Evolutionary conservation across 2,888 invertebrate species (phyloP).

Genomic region (Boloria euphrosyne): DNA sequence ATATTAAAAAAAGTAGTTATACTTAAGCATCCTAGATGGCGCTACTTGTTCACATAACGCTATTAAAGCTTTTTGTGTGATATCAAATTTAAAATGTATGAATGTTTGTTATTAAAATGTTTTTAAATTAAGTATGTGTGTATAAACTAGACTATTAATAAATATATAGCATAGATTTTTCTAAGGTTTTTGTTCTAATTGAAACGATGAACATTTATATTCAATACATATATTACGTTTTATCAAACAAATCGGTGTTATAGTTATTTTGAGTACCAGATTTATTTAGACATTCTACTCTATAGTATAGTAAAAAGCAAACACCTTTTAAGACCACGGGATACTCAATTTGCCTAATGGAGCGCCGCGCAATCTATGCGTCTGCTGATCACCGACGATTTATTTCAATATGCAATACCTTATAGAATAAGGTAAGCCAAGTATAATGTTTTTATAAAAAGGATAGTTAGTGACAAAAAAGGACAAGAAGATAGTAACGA

Average conservation of each 20-base stretch:
- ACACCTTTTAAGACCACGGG: slow-evolving; percentile 23
- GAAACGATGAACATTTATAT: no score
- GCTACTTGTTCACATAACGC: neutral
- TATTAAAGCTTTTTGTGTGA: neutral
- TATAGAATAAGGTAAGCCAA: neutral
- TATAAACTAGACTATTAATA: no score
- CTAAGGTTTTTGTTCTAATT: no score
- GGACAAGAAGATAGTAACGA: no score
- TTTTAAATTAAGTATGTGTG: no score
- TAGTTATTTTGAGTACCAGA: no score
- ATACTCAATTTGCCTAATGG: slow-evolving; percentile 66
- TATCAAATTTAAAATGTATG: neutral
- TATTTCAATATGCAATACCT: slow-evolving; percentile 63
- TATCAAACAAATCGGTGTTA: no score
- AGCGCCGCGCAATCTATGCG: slow-evolving; percentile 56
- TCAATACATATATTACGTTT: no score
- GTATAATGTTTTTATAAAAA: neutral
- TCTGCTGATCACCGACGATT: slow-evolving; percentile 66
- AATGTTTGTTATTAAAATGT: neutral
- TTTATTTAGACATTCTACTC: neutral
- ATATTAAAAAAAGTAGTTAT: neutral
- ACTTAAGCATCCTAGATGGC: slow-evolving; percentile 4
- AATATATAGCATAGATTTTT: no score
- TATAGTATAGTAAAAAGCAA: neutral
- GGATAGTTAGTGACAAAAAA: no score